Percentiles rank a stretch among this genome's conserved stretches.
Conservation (phyloP, 2,888 invertebrate species). For the Graphium colonna region DNA sequence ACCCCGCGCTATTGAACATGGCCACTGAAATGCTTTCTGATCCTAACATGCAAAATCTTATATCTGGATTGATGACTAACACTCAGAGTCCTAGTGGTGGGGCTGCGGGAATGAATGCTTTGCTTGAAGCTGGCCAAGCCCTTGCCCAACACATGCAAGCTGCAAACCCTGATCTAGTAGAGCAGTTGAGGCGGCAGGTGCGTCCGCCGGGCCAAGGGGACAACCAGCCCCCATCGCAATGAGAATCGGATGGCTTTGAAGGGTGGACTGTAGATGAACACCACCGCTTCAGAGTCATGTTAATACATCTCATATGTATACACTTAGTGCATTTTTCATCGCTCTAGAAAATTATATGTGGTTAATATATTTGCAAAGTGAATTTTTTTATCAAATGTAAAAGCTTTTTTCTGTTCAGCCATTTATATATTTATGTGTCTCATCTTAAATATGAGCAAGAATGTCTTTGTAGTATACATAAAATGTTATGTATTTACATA, state of each 20-base stretch:
- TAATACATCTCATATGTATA: background rate
- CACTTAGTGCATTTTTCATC: background rate
- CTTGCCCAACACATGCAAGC: slow-evolving; percentile 90
- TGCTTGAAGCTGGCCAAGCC: slow-evolving; percentile 86
- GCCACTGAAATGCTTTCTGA: slow-evolving; percentile 92
- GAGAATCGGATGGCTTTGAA: slow-evolving; percentile 4
- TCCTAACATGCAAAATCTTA: slow-evolving; percentile 89
- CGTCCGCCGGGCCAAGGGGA: slow-evolving; percentile 51
- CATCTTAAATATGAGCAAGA: background rate
- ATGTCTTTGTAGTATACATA: background rate
- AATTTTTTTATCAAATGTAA: background rate
- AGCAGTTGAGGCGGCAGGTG: slow-evolving; percentile 86
- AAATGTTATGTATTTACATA: background rate
- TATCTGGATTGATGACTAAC: slow-evolving; percentile 79
- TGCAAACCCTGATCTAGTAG: slow-evolving; percentile 90
- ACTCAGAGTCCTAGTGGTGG: slow-evolving; percentile 36
- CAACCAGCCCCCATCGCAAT: slow-evolving; percentile 39
- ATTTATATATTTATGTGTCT: background rate
- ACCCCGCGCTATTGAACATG: slow-evolving; percentile 91
- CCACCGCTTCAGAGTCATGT: background rate
- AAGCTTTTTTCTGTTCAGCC: background rate
- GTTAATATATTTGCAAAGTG: slow-evolving; percentile 5
- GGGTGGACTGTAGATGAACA: slow-evolving; percentile 5
- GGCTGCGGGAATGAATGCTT: slow-evolving; percentile 56
- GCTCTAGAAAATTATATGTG: background rate